Evolutionary conservation across 2,888 invertebrate genomes (phyloP).

Genomic region (Zele albiditarsus): DNA sequence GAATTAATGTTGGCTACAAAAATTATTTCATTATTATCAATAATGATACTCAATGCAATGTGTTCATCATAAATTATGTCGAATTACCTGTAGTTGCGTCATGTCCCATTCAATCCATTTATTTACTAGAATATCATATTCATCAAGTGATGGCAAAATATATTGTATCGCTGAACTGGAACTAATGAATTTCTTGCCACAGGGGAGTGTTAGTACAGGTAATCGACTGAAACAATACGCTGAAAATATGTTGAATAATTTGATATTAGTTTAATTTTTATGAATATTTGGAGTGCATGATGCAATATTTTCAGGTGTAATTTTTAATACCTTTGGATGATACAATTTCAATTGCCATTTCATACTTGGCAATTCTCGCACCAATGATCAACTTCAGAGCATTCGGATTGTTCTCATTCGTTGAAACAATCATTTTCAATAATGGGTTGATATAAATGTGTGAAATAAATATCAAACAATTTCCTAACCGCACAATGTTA

Average conservation of each 20-base stretch:
- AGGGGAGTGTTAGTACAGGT: conserved; percentile 79
- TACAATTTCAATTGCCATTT: conserved; percentile 76
- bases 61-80: conserved; percentile 11
- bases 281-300: not conserved
- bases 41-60: conserved; percentile 2
- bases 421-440: conserved; percentile 80
- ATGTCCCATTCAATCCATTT: conserved; percentile 73
- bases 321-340: conserved; percentile 65
- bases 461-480: conserved; percentile 65
- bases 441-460: conserved; percentile 64
- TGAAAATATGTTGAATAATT: conserved; percentile 58
- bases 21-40: conserved; percentile 5
- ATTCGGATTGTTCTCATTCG: conserved; percentile 85
- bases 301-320: not conserved
- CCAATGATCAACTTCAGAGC: conserved; percentile 83
- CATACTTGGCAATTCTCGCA: conserved; percentile 78
- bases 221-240: conserved; percentile 76
- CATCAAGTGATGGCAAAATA: conserved; percentile 75
- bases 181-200: conserved; percentile 80
- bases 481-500: conserved; percentile 61
- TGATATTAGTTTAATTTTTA: too few relatives aligned
- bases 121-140: conserved; percentile 60
- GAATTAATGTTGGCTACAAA: conserved; percentile 76
- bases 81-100: conserved; percentile 69
- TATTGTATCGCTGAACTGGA: conserved; percentile 82